Percentiles rank a stretch among this genome's conserved stretches.
Evolutionary conservation across 2,113 vertebrate genomes (phyloP).

Genomic region (Myiopsitta monachus): DNA sequence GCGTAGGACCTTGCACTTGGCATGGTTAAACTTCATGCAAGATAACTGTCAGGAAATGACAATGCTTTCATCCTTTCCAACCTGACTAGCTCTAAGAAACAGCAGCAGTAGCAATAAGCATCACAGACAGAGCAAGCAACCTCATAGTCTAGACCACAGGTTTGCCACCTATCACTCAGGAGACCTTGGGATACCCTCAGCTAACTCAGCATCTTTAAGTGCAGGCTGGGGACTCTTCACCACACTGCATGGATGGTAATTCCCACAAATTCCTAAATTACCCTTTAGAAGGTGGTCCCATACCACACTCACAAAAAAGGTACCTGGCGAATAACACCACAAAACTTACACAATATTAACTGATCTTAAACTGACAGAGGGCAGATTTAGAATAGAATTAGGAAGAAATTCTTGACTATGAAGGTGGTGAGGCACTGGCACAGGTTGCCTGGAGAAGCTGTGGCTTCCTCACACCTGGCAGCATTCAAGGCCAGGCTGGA

Average conservation of each 20-base stretch:
- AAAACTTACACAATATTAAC: not conserved
- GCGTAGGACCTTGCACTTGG: too few species aligned
- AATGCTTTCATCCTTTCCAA: not conserved
- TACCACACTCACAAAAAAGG: not conserved
- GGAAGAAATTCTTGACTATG: not conserved
- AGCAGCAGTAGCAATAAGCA: not conserved
- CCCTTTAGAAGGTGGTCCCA: not conserved
- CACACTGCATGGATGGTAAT: rapidly evolving
- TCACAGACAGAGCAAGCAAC: not conserved
- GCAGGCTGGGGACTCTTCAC: not conserved
- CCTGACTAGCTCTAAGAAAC: not conserved
- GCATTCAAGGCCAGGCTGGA: not conserved
- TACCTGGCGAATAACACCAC: not conserved
- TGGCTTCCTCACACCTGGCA: not conserved
- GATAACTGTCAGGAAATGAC: not conserved
- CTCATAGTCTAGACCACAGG: not conserved
- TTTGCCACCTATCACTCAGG: not conserved
- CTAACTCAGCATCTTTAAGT: not conserved
- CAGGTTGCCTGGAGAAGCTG: not conserved
- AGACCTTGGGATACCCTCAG: not conserved
- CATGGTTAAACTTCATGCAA: too few species aligned
- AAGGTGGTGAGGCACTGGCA: not conserved
- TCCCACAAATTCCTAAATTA: not conserved
- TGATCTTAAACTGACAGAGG: not conserved
- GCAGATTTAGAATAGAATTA: not conserved